phyloP scores from a whole-genome alignment of 53 echinoderm and acorn worm genomes.

The Pentamera pediparva region DNA sequence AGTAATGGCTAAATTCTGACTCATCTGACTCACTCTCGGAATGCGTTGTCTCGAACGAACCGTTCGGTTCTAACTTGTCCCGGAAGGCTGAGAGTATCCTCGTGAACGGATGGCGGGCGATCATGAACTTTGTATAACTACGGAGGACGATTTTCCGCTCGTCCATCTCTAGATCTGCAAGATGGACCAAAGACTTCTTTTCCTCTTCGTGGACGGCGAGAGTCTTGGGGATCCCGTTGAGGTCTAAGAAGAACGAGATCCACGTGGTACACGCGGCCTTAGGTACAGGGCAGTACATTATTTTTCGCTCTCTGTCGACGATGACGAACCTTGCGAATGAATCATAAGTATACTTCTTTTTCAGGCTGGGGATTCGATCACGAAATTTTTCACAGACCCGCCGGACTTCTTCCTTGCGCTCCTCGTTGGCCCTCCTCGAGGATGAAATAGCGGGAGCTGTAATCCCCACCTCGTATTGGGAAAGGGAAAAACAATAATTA shows the following conservation, averaged over 20 bases:
- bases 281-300: conserved; percentile 11
- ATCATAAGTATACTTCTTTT: too few relatives aligned
- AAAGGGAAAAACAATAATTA: too few relatives aligned
- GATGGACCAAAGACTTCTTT: background rate
- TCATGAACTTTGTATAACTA: conserved; percentile 11
- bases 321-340: too few relatives aligned
- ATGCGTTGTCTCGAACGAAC: conserved; percentile 8
- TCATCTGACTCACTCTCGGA: too few relatives aligned
- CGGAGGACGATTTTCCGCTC: background rate
- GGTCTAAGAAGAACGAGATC: background rate
- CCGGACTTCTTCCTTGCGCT: too few relatives aligned
- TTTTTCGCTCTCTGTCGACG: background rate
- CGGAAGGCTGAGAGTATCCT: conserved; percentile 20
- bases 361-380: too few relatives aligned
- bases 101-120: conserved; percentile 24
- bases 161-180: background rate
- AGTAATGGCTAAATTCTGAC: background rate
- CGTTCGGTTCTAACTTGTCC: conserved; percentile 25
- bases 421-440: too few relatives aligned
- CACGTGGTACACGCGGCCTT: conserved; percentile 11
- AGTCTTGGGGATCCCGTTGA: background rate
- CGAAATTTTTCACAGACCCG: too few relatives aligned
- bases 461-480: too few relatives aligned
- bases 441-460: too few relatives aligned
- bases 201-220: background rate